Percentiles rank a stretch among this genome's conserved stretches.
Evolutionary conservation across 2,888 invertebrate genomes (phyloP).

Genomic region (Nymphalis polychloros): DNA sequence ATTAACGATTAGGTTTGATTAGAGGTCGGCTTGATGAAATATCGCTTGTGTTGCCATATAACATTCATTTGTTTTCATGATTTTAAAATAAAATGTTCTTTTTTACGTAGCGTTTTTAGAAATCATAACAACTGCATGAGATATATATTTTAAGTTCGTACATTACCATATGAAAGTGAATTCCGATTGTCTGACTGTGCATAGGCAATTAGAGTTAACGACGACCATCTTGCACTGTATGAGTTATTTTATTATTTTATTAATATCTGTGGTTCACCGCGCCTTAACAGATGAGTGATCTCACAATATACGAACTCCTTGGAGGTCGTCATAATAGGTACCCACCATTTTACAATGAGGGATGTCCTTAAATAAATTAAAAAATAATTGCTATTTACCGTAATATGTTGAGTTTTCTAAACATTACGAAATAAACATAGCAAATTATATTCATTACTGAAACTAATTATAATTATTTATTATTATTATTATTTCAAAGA

Average conservation of each 20-base stretch:
- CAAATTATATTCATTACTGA: slow-evolving; percentile 3
- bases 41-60: slow-evolving; percentile 6
- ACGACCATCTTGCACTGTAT: slow-evolving; percentile 48
- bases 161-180: slow-evolving; percentile 46
- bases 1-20: slow-evolving; percentile 29
- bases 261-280: slow-evolving; percentile 72
- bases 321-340: slow-evolving; percentile 31
- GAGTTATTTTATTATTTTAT: slow-evolving; percentile 54
- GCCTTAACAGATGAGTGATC: slow-evolving; percentile 43
- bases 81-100: neutral
- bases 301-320: slow-evolving; percentile 31
- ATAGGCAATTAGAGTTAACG: slow-evolving; percentile 67
- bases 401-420: neutral
- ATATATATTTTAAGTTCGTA: slow-evolving; percentile 33
- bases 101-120: too few relatives aligned
- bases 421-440: neutral
- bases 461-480: slow-evolving; percentile 7
- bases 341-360: slow-evolving; percentile 1
- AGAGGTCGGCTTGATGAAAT: neutral
- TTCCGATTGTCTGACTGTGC: slow-evolving; percentile 58
- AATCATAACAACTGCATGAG: neutral
- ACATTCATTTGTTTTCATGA: neutral
- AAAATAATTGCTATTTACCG: neutral
- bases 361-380: too few relatives aligned
- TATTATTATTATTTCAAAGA: slow-evolving; percentile 5